Conservation (phyloP, 2,113 vertebrate genomes). For the Gallinago undulata region DNA sequence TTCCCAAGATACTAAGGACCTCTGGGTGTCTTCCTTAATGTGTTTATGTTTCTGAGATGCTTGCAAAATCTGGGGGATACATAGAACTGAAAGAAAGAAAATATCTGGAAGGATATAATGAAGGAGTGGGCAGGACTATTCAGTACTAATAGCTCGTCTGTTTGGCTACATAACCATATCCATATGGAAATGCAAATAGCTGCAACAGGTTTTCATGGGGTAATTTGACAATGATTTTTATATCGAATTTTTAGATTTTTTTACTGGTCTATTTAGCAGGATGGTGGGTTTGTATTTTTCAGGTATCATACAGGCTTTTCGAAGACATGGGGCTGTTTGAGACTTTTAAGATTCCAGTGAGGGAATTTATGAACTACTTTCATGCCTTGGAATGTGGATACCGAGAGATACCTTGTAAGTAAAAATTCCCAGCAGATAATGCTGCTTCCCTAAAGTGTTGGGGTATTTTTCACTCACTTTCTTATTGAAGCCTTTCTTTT, state of each 20-base stretch:
- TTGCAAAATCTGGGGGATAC: background rate
- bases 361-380: slow-evolving; percentile 99
- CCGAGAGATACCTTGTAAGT: slow-evolving; percentile 97
- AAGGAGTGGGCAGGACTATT: background rate
- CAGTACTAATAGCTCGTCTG: background rate
- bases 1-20: background rate
- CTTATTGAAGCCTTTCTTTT: background rate
- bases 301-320: slow-evolving; percentile 97
- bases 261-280: background rate
- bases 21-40: background rate
- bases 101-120: background rate
- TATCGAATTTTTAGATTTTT: background rate
- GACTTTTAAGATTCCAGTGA: slow-evolving; percentile 94
- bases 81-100: background rate
- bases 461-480: background rate
- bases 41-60: background rate
- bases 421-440: background rate
- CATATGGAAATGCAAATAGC: background rate
- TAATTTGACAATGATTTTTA: background rate
- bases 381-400: slow-evolving; percentile 97
- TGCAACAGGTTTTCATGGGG: background rate
- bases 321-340: slow-evolving; percentile 95
- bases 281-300: background rate
- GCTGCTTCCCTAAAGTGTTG: background rate
- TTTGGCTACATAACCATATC: background rate